A percentile compares a stretch with the other conserved stretches of the same genome.
Evolutionary conservation across 2,797 vertebrate genomes (phyloP).

Genomic region (Enteromius paludinosus): DNA sequence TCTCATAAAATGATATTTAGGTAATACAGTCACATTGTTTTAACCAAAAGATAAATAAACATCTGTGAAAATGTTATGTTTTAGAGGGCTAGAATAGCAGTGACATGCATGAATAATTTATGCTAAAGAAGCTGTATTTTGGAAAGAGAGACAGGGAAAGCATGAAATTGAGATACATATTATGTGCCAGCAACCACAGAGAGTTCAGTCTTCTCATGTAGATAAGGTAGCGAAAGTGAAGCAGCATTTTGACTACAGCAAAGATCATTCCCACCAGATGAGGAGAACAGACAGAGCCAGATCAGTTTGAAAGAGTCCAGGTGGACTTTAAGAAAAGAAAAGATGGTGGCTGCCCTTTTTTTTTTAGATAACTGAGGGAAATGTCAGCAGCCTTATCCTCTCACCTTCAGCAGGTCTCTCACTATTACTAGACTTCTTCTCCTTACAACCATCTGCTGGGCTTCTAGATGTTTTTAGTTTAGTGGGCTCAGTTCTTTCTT

Average conservation of each 20-base stretch:
- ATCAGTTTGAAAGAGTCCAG: not conserved
- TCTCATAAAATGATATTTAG: too few relatives aligned
- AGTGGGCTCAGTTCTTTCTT: conserved; percentile 4
- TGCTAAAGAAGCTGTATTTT: not conserved
- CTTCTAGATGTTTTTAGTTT: not conserved
- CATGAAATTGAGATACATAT: not conserved
- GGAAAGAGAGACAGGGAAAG: not conserved
- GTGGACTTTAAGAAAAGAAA: not conserved
- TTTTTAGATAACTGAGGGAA: conserved; percentile 8
- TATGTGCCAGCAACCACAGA: not conserved
- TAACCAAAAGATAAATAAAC: not conserved
- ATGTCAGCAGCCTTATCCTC: conserved; percentile 6
- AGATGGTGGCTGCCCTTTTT: not conserved
- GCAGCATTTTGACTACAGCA: not conserved
- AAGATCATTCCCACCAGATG: not conserved
- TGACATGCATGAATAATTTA: not conserved
- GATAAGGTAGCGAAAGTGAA: not conserved
- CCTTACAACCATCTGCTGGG: conserved; percentile 4
- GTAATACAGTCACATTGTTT: not conserved
- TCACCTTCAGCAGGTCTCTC: conserved; percentile 46
- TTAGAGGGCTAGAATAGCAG: not conserved
- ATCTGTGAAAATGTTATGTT: not conserved
- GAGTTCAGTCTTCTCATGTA: not conserved
- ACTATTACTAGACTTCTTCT: conserved; percentile 25
- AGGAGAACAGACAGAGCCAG: not conserved